Evolutionary conservation across 2,113 vertebrate species (phyloP), one percentile per base, ranked within the genome.

Genomic region (Halichoerus grypus): DNA sequence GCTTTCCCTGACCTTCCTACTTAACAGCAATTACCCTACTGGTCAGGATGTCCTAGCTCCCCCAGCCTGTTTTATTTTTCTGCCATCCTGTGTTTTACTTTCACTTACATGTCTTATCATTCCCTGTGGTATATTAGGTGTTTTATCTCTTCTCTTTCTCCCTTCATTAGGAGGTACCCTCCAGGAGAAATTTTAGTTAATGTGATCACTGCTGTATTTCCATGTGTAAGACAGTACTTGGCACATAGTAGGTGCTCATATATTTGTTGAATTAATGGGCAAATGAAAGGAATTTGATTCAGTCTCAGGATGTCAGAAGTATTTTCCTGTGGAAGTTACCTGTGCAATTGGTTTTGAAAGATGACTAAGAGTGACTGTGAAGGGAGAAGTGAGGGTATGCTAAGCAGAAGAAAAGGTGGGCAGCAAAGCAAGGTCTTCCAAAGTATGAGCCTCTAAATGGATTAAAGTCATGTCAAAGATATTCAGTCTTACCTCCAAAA

Each of bases 181-280:
- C n/a, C 26, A 69, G 4, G 19, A 87, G 19, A 18, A 7, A 42
- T 28, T 95, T 84, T 63, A 92, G 53, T 72, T 86, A 65, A 61
- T 74, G 5, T 57, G 18, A 49, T 63, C 22, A 65, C 8, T 59
- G 31, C 22, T 92, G 4, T 65, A n/a, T 74, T 71, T 81, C 8
- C 55, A 76, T n/a, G 10, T 42, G 1, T 86, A 24, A 26, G 71
- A 39, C 28, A 69, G 77, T 28, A 65, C 2, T 59, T 76, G 42
- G 22, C 46, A 91, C 53, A 14, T 6, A 76, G 21, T 84, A 71
- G 19, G 22, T 89, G 12, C 28, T 89, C 46, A 94, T 61, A 61
- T 91, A 59, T 59, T 94, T 88, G 15, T 65, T 91, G 82, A 96
- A 74, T 84, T 63, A 72, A 69, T 95, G 42, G 39, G 55, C 26